These are phyloP conservation scores for Drosophila greeni DNA, from an alignment of 2,888 invertebrate species.

Conservation along the genomic window DNA sequence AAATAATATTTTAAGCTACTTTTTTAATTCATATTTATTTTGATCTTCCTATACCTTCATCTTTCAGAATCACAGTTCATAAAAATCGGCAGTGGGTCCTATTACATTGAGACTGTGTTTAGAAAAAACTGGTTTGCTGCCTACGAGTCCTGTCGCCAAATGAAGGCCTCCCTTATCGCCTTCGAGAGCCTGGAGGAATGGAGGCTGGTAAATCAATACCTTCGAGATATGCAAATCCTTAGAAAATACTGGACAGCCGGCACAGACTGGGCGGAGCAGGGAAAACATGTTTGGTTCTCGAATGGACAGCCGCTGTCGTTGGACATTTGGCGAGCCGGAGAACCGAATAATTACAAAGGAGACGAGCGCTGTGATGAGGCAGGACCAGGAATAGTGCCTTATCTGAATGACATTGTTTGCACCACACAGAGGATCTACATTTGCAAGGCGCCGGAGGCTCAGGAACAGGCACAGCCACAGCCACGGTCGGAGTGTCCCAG, in stretches of 20 bases:
- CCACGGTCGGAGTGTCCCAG: not conserved
- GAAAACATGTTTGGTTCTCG: conserved; percentile 6
- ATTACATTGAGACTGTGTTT: not conserved
- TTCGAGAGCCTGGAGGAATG: conserved; percentile 3
- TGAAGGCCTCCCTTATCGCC: conserved; percentile 2
- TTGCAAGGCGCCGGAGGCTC: conserved; percentile 1
- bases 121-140: conserved; percentile 10
- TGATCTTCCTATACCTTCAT: too few species aligned
- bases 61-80: too few species aligned
- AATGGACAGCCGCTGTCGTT: not conserved
- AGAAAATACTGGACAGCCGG: conserved; percentile 15
- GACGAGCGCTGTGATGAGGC: conserved; percentile 3
- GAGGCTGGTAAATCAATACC: not conserved
- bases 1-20: too few species aligned
- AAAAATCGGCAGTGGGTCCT: conserved; percentile 3
- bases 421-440: conserved; percentile 1
- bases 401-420: conserved; percentile 9
- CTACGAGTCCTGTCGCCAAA: conserved; percentile 1
- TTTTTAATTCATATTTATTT: too few species aligned
- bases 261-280: conserved; percentile 9
- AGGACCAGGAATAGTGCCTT: not conserved
- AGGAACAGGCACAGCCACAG: not conserved
- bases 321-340: conserved; percentile 7
- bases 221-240: not conserved
- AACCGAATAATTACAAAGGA: conserved; percentile 8